Conservation (phyloP, 2,113 vertebrate species). For the Coryphaenoides rupestris region DNA sequence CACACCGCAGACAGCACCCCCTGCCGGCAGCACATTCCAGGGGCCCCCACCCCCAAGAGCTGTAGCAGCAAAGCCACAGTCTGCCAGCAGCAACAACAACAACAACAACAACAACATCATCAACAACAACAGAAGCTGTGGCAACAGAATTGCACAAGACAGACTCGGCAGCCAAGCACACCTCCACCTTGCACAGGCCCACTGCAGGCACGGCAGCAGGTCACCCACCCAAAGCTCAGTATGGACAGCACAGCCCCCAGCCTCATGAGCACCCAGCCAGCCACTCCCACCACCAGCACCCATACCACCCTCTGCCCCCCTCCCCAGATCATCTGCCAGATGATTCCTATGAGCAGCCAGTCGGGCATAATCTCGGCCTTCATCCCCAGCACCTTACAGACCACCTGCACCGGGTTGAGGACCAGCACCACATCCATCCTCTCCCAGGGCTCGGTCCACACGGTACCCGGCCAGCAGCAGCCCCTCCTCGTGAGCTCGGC, state of each 20-base stretch:
- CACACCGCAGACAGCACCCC: constrained; percentile 80
- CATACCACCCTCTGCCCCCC: constrained; percentile 67
- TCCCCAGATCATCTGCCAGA: constrained; percentile 90
- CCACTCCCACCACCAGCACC: constrained; percentile 28
- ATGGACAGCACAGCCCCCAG: constrained; percentile 62
- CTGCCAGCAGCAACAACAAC: constrained; percentile 41
- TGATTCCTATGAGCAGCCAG: constrained; percentile 85
- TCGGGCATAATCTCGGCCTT: constrained; percentile 83
- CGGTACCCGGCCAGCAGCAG: constrained; percentile 68
- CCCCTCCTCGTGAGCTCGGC: constrained; percentile 82
- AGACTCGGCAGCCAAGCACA: constrained; percentile 38
- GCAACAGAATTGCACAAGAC: constrained; percentile 29
- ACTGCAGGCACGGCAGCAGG: constrained; percentile 30
- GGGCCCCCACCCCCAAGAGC: constrained; percentile 44
- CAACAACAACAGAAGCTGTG: constrained; percentile 28
- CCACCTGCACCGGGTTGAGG: constrained; percentile 64
- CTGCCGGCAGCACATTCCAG: constrained; percentile 69
- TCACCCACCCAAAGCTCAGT: constrained; percentile 38
- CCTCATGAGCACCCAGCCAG: constrained; percentile 21
- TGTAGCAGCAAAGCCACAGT: constrained; percentile 18
- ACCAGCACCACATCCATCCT: constrained; percentile 70
- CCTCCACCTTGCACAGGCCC: constrained; percentile 27
- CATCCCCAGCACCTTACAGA: constrained; percentile 76
- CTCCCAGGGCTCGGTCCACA: constrained; percentile 65
- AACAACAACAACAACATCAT: constrained; percentile 32